Base-by-base conservation (phyloP, 2,797 vertebrate species). In the Melanotaenia maccullochi region DNA sequence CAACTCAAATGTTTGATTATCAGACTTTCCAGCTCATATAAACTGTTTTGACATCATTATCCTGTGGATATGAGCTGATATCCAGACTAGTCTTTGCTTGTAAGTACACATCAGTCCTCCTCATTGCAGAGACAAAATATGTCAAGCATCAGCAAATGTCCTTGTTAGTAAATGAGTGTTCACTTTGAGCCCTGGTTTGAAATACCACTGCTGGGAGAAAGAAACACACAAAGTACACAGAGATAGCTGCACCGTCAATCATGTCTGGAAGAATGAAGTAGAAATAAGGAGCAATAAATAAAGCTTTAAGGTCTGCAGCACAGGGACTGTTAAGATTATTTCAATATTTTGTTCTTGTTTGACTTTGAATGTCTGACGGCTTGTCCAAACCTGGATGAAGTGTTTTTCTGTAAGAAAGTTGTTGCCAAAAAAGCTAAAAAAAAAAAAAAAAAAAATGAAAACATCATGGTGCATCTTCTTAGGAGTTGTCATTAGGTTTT, bases 161-260 rank as follows among this genome's bases (percentile, higher is more conserved):
- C 38, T 24, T 9, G 4, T 32, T 76, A 60, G 80, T 67, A 69
- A 74, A 84, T 69, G 47, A 12, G 28, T 32, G 44, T 78, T 81
- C 58, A 64, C 72, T 87, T 83, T 79, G 79, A 87, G 54, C 60
- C 49, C 24, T 12, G 32, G 65, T 75, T 75, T 78, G 73, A 87
- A 87, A 87, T 75, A 64, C 66, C 78, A 75, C 74, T 61, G 79
- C 55, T 63, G 66, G 68, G 49, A 59, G 65, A 65, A 49, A 74
- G 72, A 55, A 54, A 30, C 5, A 30, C 28, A 30, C 28, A 30
- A 30, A 30, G 28, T 30, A 72, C 52, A 33, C 36, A 65, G 62
- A 79, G 72, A 83, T 68, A 68, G 28, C 74, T 82, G 24, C 13
- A 55, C 40, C 42, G 49, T 84, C 65, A 59, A 78, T 82, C 73